Evolutionary conservation across 1,140 invertebrate genomes (phyloP).

Genomic region (Drosophila kurseongensis): DNA sequence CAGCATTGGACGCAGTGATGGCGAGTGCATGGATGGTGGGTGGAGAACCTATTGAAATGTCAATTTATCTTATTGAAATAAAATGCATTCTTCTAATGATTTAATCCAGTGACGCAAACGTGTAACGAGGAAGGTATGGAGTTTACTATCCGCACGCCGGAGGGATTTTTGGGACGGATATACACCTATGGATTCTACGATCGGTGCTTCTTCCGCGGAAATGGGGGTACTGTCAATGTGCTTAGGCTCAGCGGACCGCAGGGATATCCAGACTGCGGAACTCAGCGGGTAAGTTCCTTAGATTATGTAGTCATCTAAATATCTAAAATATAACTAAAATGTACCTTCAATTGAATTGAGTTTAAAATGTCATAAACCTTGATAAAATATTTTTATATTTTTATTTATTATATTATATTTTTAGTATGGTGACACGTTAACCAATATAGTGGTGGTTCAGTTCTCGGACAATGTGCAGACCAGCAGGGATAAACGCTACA

Average conservation of each 20-base stretch:
- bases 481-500: constrained; percentile 95
- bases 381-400: not conserved
- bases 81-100: constrained; percentile 23
- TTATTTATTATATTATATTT: too few relatives aligned
- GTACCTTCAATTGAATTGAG: too few relatives aligned
- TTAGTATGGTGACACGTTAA: constrained; percentile 95
- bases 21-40: constrained; percentile 93
- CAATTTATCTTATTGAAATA: constrained; percentile 11
- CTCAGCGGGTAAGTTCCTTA: constrained; percentile 88
- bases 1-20: constrained; percentile 89
- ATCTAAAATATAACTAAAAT: too few relatives aligned
- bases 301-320: too few relatives aligned
- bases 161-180: constrained; percentile 95
- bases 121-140: constrained; percentile 98
- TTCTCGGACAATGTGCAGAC: constrained; percentile 97
- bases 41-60: constrained; percentile 19
- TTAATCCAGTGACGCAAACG: constrained; percentile 91
- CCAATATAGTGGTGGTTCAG: constrained; percentile 97
- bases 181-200: constrained; percentile 97
- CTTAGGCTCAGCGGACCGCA: constrained; percentile 94
- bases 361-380: not conserved
- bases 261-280: constrained; percentile 96
- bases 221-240: constrained; percentile 93
- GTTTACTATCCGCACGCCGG: constrained; percentile 93
- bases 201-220: constrained; percentile 95